Base-by-base conservation (phyloP, 2,113 vertebrate species). In the Pardalotus punctatus region DNA sequence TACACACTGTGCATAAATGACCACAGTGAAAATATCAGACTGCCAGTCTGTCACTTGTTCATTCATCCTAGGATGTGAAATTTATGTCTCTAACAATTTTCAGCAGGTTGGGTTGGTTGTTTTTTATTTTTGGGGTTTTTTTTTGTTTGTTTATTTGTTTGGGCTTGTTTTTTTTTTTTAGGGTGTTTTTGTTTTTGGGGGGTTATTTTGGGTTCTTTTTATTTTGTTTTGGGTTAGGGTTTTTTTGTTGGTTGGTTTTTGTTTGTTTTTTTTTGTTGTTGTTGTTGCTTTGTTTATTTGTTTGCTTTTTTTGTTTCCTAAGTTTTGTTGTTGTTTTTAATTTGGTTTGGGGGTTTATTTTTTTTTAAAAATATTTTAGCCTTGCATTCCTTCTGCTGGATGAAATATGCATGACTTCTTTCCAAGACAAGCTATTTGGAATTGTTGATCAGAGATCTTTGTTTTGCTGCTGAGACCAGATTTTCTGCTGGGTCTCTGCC, bases 401-500 rank as follows among this genome's bases (percentile, higher is more conserved):
- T 94, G 38, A 71, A 74, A 84, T 65, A 78, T 8, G 18, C 1
- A 2, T 35, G n/a, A 91, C 14, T 53, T 83, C 23, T 25, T 81
- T 86, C 74, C 65, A 74, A 72, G 60, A 31, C 23, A 70, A 85
- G 14, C 14, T 89, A 21, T 56, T 71, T 82, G 58, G 50, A 93
- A 79, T 20, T 69, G 69, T 57, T 81, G 56, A 83, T 81, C 23
- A 66, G 28, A 71, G 23, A 42, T 60, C 47, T 61, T 62, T 45
- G 33, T 53, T 89, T 38, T 45, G 43, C 35, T 78, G 36, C 57
- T 33, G 31, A 58, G 24, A 21, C 19, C 61, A 58, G 51, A 67
- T 87, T 77, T 84, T 91, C 65, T 85, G 16, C 58, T 93, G 56
- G 38, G 18, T 78, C 42, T 69, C 23, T 76, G 57, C 60, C 60